Percentiles rank a stretch among this genome's conserved stretches.
Conservation (phyloP, 2,888 invertebrate genomes). For the Glyphotaelius pellucidus region DNA sequence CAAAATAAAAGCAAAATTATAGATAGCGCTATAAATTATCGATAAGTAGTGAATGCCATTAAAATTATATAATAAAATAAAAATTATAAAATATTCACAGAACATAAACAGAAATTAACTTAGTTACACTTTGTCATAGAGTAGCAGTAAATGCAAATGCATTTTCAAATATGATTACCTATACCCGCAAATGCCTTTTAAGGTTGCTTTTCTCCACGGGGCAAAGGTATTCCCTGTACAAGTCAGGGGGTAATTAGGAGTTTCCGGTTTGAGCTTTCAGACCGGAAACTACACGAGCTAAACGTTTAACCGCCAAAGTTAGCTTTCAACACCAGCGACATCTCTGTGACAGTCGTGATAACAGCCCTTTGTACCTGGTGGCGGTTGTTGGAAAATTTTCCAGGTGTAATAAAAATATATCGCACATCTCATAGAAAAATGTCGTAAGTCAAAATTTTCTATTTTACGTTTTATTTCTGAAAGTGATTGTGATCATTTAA, state of each 20-base stretch:
- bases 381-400: not conserved
- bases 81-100: too few species aligned
- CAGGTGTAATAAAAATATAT: not conserved
- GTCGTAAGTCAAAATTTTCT: too few species aligned
- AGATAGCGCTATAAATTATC: too few species aligned
- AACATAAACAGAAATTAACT: not conserved
- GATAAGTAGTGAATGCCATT: too few species aligned
- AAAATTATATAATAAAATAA: too few species aligned
- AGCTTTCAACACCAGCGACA: constrained; percentile 16
- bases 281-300: constrained; percentile 30
- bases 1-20: too few species aligned
- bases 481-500: too few species aligned
- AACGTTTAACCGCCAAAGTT: constrained; percentile 40
- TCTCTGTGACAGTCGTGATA: constrained; percentile 16
- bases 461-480: too few species aligned
- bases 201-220: not conserved
- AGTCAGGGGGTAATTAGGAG: constrained; percentile 21
- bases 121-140: not conserved
- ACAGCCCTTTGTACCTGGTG: not conserved
- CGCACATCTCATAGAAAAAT: too few species aligned
- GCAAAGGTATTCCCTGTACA: not conserved
- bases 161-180: not conserved
- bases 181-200: not conserved
- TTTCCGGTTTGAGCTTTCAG: constrained; percentile 19
- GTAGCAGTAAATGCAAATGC: not conserved